phyloP scores from a whole-genome alignment of 2,888 invertebrate genomes.

The Caenorhabditis becei region DNA sequence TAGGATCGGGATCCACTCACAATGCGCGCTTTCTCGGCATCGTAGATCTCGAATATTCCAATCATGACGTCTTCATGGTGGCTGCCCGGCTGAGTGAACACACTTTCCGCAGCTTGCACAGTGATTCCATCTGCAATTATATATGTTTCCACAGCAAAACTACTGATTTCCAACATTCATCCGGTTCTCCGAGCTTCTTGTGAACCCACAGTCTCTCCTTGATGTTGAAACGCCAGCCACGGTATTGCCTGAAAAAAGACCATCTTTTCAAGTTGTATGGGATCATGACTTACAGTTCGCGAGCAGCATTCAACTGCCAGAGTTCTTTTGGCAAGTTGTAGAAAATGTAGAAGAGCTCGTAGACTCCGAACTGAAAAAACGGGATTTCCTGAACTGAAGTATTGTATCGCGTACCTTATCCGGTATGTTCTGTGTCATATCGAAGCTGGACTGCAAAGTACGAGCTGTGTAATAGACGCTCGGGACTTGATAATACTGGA shows the following conservation, averaged over 20 bases:
- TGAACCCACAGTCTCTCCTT: constrained; percentile 46
- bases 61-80: constrained; percentile 26
- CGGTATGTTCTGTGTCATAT: constrained; percentile 45
- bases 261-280: neutral
- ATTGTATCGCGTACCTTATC: constrained; percentile 13
- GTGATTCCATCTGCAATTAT: neutral
- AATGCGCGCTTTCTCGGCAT: constrained; percentile 50
- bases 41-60: constrained; percentile 53
- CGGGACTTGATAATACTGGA: constrained; percentile 45
- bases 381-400: neutral
- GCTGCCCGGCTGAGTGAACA: constrained; percentile 12
- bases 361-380: constrained; percentile 19
- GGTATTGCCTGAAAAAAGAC: constrained; percentile 32
- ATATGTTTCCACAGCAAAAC: neutral
- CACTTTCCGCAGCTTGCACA: constrained; percentile 1
- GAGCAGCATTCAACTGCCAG: constrained; percentile 59
- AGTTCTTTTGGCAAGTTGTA: constrained; percentile 56
- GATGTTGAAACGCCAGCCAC: constrained; percentile 55
- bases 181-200: constrained; percentile 34
- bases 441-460: constrained; percentile 31
- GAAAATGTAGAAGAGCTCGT: constrained; percentile 59
- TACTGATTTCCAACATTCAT: constrained; percentile 23
- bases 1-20: constrained; percentile 3
- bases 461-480: constrained; percentile 51
- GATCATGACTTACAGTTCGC: constrained; percentile 44